Evolutionary conservation across 2,888 invertebrate species (phyloP), one percentile per base, ranked within the genome.

Genomic region (Andricus quercusramuli): DNA sequence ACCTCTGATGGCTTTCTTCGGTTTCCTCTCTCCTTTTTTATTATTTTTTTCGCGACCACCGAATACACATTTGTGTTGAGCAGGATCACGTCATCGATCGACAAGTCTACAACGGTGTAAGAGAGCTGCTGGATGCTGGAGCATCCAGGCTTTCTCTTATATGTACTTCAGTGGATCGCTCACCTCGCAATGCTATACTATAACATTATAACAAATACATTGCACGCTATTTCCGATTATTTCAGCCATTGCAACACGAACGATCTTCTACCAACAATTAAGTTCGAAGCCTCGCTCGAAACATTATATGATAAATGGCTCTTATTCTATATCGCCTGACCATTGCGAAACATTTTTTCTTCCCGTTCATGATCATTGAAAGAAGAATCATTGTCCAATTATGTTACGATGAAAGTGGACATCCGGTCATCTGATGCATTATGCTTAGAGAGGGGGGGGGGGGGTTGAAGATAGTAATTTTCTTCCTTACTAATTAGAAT

Each of bases 71-170:
- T 64, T 29, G 64, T 29, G 29, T 41, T 41, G 84, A 82, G 80
- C 83, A 76, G 79, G 68, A 77, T 89, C 87, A 89, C 89, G 89
- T 89, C 89, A 89, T 41, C 85, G 86, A 87, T 87, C 88, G 85
- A 87, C 86, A 85, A 88, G 87, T 85, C 85, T 81, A 85, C 32
- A 74, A 15, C n/a, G 22, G 44, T 68, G 47, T 25, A 74, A 22
- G 37, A 32, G 56, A 74, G 51, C 29, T 51, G 22, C 68, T 68
- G 68, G 47, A 68, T 41, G 66, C 37, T 67, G 66, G 17, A 44
- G 44, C 25, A 68, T 47, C 25, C 47, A 15, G 13, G 74, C 74
- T 59, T 74, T 74, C 74, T 74, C 74, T 59, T 74, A 67, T 68
- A 51, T 22, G 8, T 59, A 59, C 37, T 37, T 37, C 13, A 59